Evolutionary conservation across 1,140 invertebrate genomes (phyloP), one percentile per base, ranked within the genome.

Genomic region (Gryllus bimaculatus): DNA sequence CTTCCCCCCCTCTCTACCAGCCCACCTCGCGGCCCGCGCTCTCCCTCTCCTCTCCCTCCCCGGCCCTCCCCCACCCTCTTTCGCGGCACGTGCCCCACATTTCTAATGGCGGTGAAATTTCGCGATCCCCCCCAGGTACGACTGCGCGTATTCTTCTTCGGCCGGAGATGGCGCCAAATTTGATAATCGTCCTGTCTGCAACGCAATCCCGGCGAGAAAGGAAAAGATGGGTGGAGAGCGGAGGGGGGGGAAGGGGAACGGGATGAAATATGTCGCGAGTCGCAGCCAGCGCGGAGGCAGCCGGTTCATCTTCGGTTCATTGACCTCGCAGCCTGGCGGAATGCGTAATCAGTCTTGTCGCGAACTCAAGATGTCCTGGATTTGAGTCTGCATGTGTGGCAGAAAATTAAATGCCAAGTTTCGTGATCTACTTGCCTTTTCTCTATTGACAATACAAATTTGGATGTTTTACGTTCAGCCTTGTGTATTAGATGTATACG

Each of bases 161-260:
- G 54, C 54, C 54, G 54, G 54, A 66, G 54, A 66, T 66, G 54
- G 54, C 54, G 54, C 54, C 54, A 66, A 66, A 66, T 66, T 66
- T 66, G 54, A 66, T 66, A 66, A 66, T 66, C 54, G 54, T 18
- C 18, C 18, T 18, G 54, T 66, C 54, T 66, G 54, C 54, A 66
- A 66, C 54, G 54, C 18, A 66, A 66, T 66, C 54, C 54, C 54
- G 54, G 54, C 18, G 54, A 10, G 54, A 7, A 66, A 7, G 7
- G 7, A 66, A 7, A 7, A 66, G 3, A 18, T 3, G 54, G 2
- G 1, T 0, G 54, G 54, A 18, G 54, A 3, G 3, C 2, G 3
- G 54, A 0, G 54, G 2, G 54, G 18, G 1, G 54, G 54, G 54
- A 0, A 3, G 54, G 18, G 54, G n/a, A n/a, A n/a, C 10, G 10